Evolutionary conservation across 2,888 invertebrate species (phyloP).

Genomic region (Plagiodera versicolora): DNA sequence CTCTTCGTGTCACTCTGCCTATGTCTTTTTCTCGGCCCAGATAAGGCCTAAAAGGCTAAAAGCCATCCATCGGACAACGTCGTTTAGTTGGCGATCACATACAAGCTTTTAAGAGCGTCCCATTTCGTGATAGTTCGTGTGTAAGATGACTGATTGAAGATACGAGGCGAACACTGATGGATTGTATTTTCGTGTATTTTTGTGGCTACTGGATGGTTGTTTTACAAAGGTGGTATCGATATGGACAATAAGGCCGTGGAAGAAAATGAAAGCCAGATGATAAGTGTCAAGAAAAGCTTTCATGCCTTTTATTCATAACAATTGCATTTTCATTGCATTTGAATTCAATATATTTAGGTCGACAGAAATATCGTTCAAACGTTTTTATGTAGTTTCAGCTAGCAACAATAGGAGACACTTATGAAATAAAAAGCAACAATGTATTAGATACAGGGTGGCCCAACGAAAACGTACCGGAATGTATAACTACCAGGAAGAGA

Average conservation of each 20-base stretch:
- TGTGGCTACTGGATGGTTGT: slow-evolving; percentile 2
- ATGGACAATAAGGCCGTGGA: background rate
- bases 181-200: slow-evolving; percentile 1
- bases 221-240: background rate
- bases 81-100: slow-evolving; percentile 28
- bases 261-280: too few species aligned
- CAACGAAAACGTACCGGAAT: too few species aligned
- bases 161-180: slow-evolving; percentile 17
- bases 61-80: slow-evolving; percentile 34
- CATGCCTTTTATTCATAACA: too few species aligned
- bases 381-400: too few species aligned
- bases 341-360: too few species aligned
- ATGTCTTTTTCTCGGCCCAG: slow-evolving; percentile 36
- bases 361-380: too few species aligned
- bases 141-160: slow-evolving; percentile 26
- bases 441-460: too few species aligned
- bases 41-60: slow-evolving; percentile 31
- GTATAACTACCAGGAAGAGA: too few species aligned
- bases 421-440: too few species aligned
- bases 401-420: too few species aligned
- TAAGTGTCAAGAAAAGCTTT: too few species aligned
- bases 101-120: slow-evolving; percentile 30
- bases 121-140: slow-evolving; percentile 28
- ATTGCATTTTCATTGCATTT: too few species aligned
- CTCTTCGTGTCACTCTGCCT: slow-evolving; percentile 40